Percentiles rank a stretch among this genome's conserved stretches.
Conservation (phyloP, 2,888 invertebrate genomes). For the Orthonevra nobilis region DNA sequence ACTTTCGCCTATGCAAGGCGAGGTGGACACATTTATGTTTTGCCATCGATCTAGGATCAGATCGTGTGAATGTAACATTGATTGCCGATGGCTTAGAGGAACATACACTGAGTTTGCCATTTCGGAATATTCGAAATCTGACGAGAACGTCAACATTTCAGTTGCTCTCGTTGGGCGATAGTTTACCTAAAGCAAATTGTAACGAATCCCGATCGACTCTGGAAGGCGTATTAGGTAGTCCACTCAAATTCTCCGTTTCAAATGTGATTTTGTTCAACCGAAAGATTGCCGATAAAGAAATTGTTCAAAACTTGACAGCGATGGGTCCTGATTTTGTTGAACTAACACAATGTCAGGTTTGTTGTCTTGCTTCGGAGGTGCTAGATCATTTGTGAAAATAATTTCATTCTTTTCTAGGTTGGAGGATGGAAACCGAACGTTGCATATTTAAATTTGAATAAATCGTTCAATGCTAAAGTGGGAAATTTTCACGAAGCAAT, state of each 20-base stretch:
- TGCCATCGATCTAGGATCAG: conserved; percentile 73
- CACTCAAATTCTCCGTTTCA: conserved; percentile 75
- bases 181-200: conserved; percentile 62
- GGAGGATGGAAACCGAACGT: conserved; percentile 78
- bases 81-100: conserved; percentile 77
- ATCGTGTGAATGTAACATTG: conserved; percentile 75
- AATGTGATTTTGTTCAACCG: conserved; percentile 78
- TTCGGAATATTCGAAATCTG: conserved; percentile 74
- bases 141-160: conserved; percentile 76
- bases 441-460: conserved; percentile 76
- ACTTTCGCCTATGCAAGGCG: conserved; percentile 74
- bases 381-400: neutral
- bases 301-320: conserved; percentile 77
- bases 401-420: conserved; percentile 52
- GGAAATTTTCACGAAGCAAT: conserved; percentile 77
- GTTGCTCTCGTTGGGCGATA: conserved; percentile 76
- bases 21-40: conserved; percentile 79
- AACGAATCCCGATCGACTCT: conserved; percentile 76
- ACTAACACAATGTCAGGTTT: conserved; percentile 78
- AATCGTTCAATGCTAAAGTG: conserved; percentile 74
- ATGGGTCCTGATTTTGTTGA: conserved; percentile 79
- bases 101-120: conserved; percentile 75
- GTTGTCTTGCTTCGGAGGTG: too few species aligned
- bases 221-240: conserved; percentile 71
- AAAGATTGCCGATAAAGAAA: conserved; percentile 72